A percentile compares a stretch with the other conserved stretches of the same genome.
These are phyloP conservation scores for Rhinopomastus cyanomelas DNA, from an alignment of 2,113 vertebrate genomes.

Conservation along the genomic window DNA sequence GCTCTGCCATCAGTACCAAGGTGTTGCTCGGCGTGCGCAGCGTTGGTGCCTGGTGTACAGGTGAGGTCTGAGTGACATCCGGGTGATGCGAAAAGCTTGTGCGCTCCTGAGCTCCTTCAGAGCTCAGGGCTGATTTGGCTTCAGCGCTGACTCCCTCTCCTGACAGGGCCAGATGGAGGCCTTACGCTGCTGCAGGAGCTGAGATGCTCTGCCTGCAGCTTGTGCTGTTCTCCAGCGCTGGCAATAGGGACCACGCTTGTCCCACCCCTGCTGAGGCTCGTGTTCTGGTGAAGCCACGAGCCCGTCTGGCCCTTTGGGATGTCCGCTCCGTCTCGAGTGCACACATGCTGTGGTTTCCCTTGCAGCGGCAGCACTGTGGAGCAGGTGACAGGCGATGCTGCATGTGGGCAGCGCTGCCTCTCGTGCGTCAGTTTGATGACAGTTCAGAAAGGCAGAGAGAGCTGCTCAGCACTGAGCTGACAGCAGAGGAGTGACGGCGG, in stretches of 20 bases:
- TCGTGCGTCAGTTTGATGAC: neutral
- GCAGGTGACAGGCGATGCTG: neutral
- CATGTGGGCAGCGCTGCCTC: neutral
- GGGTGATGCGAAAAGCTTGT: neutral
- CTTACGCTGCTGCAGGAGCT: neutral
- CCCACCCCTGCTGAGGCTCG: neutral
- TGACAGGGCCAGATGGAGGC: neutral
- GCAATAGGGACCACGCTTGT: neutral
- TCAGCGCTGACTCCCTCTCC: neutral
- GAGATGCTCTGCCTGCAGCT: neutral
- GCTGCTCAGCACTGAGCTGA: neutral
- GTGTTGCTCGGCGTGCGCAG: neutral
- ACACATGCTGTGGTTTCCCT: neutral
- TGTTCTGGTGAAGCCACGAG: neutral
- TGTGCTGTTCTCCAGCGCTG: neutral
- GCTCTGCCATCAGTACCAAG: neutral
- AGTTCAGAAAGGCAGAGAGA: neutral
- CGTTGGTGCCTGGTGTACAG: neutral
- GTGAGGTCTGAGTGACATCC: neutral
- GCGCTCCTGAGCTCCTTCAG: neutral
- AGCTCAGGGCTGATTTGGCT: neutral
- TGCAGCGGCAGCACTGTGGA: neutral
- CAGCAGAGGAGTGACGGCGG: neutral
- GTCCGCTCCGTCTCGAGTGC: neutral
- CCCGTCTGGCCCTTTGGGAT: neutral